These are phyloP conservation scores for Tetrax tetrax DNA, from an alignment of 2,113 vertebrate species.

Conservation along the genomic window DNA sequence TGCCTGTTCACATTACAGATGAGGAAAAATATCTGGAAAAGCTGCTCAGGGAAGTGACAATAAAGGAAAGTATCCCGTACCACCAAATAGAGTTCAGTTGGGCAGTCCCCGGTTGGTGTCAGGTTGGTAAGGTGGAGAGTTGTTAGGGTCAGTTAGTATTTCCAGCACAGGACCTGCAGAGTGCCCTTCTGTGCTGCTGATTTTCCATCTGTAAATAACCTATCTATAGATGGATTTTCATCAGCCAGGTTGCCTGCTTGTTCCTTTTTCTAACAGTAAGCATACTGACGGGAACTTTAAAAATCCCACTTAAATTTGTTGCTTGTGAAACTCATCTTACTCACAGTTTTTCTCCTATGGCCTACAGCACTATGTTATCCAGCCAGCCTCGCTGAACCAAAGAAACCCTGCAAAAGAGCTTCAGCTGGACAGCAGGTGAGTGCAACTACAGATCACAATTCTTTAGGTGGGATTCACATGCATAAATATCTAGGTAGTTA, in stretches of 20 bases:
- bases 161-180: background rate
- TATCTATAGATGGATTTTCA: background rate
- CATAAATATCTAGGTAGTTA: background rate
- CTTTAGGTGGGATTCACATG: background rate
- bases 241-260: background rate
- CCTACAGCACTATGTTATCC: background rate
- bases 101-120: background rate
- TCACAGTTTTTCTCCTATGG: background rate
- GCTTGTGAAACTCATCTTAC: background rate
- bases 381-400: background rate
- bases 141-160: background rate
- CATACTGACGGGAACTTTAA: background rate
- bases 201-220: background rate
- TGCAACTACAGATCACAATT: background rate
- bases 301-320: background rate
- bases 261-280: background rate
- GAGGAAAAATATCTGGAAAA: background rate
- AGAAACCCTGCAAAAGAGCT: background rate
- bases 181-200: background rate
- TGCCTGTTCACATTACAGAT: background rate
- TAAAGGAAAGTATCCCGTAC: background rate
- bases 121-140: background rate
- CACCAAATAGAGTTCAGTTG: background rate
- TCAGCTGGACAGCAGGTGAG: background rate
- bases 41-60: background rate